Evolutionary conservation across 2,113 vertebrate genomes (phyloP).

Genomic region (Passer montanus): DNA sequence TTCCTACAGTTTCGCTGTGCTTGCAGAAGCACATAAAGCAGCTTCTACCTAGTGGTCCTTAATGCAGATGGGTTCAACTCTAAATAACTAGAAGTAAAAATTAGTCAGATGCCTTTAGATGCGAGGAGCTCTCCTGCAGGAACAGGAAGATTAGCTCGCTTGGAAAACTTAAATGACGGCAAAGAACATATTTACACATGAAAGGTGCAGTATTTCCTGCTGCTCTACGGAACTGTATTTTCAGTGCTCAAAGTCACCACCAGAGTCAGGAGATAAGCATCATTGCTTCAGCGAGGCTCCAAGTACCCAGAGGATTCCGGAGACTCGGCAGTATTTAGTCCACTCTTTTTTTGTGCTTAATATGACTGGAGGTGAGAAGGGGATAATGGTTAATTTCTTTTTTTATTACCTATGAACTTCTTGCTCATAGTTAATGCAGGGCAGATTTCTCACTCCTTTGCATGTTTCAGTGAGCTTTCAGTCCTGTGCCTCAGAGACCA

Average conservation of each 20-base stretch:
- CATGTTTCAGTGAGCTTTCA: background rate
- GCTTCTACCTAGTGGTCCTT: background rate
- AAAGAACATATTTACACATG: constrained; percentile 16
- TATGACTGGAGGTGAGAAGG: background rate
- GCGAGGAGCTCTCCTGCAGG: background rate
- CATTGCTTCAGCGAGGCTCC: background rate
- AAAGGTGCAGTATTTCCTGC: constrained; percentile 1
- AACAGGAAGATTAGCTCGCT: constrained; percentile 18
- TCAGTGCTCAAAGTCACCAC: background rate
- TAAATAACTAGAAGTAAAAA: background rate
- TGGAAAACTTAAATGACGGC: constrained; percentile 17
- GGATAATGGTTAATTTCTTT: background rate
- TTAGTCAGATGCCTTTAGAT: background rate
- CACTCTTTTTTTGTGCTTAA: background rate
- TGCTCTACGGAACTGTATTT: background rate
- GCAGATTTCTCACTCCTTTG: background rate
- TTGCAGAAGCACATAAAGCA: background rate
- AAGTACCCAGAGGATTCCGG: background rate
- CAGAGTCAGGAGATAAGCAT: background rate
- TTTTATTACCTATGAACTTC: background rate
- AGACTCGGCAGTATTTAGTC: background rate
- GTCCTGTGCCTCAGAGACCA: background rate
- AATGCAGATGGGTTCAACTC: background rate
- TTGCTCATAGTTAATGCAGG: background rate
- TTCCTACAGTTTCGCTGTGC: background rate